Percentiles rank a stretch among this genome's conserved stretches.
These are phyloP conservation scores for Polymixis lichenea DNA, from an alignment of 2,888 invertebrate species.

Conservation along the genomic window DNA sequence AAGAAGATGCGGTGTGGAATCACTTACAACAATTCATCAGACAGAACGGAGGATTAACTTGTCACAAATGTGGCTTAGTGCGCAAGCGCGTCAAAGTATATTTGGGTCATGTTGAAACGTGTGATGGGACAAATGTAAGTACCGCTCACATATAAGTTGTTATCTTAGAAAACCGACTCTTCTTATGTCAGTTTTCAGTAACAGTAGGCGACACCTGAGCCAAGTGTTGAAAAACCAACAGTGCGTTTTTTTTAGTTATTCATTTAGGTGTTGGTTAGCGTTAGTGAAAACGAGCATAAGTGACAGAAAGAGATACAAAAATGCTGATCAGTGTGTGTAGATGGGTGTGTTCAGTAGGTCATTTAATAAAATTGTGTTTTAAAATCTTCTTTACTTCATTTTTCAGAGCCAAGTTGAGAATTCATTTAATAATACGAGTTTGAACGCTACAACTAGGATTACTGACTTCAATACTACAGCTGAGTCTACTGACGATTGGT, in stretches of 20 bases:
- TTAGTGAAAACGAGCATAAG: neutral
- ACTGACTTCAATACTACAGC: conserved; percentile 26
- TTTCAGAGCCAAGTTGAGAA: conserved; percentile 37
- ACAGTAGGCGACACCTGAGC: neutral
- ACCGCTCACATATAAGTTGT: neutral
- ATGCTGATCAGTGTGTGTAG: neutral
- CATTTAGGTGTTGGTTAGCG: neutral
- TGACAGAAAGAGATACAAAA: neutral
- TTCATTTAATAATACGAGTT: conserved; percentile 29
- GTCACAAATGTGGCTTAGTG: conserved; percentile 68
- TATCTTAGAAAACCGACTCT: neutral
- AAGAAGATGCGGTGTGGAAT: conserved; percentile 66
- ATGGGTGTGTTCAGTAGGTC: too few relatives aligned
- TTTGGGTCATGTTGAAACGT: conserved; percentile 48
- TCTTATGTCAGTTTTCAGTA: neutral
- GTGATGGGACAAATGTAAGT: conserved; percentile 55
- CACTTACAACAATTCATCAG: conserved; percentile 69
- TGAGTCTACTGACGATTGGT: conserved; percentile 39
- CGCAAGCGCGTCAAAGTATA: conserved; percentile 61
- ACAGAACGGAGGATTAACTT: conserved; percentile 62
- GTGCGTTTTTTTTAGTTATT: neutral
- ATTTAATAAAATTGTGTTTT: neutral
- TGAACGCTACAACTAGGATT: conserved; percentile 24
- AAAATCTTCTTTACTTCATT: neutral
- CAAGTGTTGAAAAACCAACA: neutral